phyloP scores from a whole-genome alignment of 1,140 invertebrate genomes.

The Doryteuthis pealeii region DNA sequence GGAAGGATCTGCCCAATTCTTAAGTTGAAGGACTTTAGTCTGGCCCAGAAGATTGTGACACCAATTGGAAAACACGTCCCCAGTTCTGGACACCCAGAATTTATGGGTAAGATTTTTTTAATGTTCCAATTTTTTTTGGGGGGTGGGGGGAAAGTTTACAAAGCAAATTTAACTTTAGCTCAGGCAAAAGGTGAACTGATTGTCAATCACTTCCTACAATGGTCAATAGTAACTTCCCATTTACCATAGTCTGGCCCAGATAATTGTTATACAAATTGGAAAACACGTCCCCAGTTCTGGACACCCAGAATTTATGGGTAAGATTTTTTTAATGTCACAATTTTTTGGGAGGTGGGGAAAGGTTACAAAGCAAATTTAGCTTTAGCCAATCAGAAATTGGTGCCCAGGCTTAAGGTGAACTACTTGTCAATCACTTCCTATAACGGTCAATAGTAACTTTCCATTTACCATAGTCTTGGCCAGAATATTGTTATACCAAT shows the following conservation, averaged over 20 bases:
- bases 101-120: constrained; percentile 46
- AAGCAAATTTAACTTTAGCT: not conserved
- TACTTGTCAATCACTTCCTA: too few relatives aligned
- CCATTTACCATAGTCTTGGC: constrained; percentile 79
- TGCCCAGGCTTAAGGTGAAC: too few relatives aligned
- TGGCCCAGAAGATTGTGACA: constrained; percentile 66
- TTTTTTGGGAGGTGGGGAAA: not conserved
- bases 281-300: constrained; percentile 38
- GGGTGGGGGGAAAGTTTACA: not conserved
- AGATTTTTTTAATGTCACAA: constrained; percentile 23
- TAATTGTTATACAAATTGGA: constrained; percentile 37
- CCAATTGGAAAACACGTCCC: constrained; percentile 39
- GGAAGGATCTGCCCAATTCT: constrained; percentile 80
- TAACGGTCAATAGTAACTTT: too few relatives aligned
- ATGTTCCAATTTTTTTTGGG: constrained; percentile 3
- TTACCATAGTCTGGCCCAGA: constrained; percentile 78
- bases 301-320: constrained; percentile 57
- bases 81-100: constrained; percentile 52
- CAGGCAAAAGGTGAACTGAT: too few relatives aligned
- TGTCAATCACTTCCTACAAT: too few relatives aligned
- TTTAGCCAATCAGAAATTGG: too few relatives aligned
- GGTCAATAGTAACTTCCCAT: too few relatives aligned
- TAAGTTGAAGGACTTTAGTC: constrained; percentile 90
- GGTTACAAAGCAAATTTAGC: not conserved
- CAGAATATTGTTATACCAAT: constrained; percentile 60